Base-by-base conservation (phyloP, 2,113 vertebrate species). In the Cochlearius cochlearius region DNA sequence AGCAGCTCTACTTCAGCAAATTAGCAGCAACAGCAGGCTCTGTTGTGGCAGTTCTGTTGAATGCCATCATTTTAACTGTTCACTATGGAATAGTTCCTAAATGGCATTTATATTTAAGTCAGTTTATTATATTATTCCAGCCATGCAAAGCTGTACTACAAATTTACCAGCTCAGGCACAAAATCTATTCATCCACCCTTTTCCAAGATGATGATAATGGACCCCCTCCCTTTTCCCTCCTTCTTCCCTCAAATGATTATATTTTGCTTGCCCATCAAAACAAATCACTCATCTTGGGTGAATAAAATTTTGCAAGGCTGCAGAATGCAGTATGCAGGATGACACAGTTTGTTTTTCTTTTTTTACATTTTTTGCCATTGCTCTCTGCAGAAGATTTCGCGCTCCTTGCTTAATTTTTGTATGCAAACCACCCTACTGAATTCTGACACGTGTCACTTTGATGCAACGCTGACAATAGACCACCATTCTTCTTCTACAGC, bases 1-100 rank as follows among this genome's bases (percentile, higher is more conserved):
- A 89, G 88, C 69, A 88, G 77, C 85, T 68, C 89, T 19, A 88
- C 62, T 90, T 23, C 79, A 94, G 94, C 89, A 96, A 97, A 97
- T 96, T 94, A 95, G 50, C 78, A 92, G 77, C 74, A 90, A 81
- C 91, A 86, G 86, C 75, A 80, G 20, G 43, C 77, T 94, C 64
- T 90, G 59, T 83, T 92, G 75, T 93, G 76, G 78, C 94, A 90
- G 60, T 80, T 96, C 85, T 91, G 73, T 93, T 92, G 78, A 94
- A 79, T 83, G 62, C 34, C 64, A 86, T 56, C 50, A 89, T 88
- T 97, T 96, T 80, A 97, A 62, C 30, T 89, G 60, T 94, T 96
- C 76, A 83, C 82, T 85, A 83, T 71, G 66, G 72, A 82, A 72
- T 66, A 78, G 49, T 75, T 97, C 83, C 89, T 95, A 93, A 93